Evolutionary conservation across 2,113 vertebrate genomes (phyloP).

Genomic region (Sorex araneus): DNA sequence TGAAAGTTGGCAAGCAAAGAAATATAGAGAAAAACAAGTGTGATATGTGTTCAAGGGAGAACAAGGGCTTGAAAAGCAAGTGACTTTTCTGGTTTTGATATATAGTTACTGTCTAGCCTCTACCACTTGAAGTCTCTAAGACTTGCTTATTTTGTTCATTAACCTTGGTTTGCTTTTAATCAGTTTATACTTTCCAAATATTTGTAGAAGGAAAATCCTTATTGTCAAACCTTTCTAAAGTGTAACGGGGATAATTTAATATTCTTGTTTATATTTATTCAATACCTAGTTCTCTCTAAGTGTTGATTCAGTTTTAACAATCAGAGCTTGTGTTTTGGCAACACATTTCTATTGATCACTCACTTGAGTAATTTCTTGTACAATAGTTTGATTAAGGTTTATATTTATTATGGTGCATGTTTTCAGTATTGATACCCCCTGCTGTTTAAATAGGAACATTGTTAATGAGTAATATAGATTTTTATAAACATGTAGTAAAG

Average conservation of each 20-base stretch:
- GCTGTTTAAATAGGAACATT: conserved; percentile 72
- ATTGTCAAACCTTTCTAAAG: conserved; percentile 73
- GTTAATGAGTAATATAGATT: conserved; percentile 66
- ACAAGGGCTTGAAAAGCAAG: not conserved
- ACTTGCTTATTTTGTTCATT: conserved; percentile 74
- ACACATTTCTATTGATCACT: conserved; percentile 81
- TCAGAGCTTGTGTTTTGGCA: conserved; percentile 61
- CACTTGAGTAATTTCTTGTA: conserved; percentile 75
- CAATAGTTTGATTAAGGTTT: conserved; percentile 54
- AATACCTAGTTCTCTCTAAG: conserved; percentile 67
- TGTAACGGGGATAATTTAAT: conserved; percentile 77
- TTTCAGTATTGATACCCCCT: conserved; percentile 61
- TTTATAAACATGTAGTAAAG: not conserved
- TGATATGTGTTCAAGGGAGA: not conserved
- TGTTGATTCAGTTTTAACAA: conserved; percentile 79
- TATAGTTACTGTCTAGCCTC: conserved; percentile 34
- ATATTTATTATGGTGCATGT: conserved; percentile 73
- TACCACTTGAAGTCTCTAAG: no score
- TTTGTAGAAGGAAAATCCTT: conserved; percentile 82
- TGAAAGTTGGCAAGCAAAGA: not conserved
- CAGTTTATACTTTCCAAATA: conserved; percentile 77
- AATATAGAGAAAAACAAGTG: conserved; percentile 57
- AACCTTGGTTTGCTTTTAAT: conserved; percentile 79
- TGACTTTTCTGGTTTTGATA: not conserved
- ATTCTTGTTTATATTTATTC: conserved; percentile 80